Conservation (phyloP, 2,888 invertebrate genomes). For the Dascillus cervinus region DNA sequence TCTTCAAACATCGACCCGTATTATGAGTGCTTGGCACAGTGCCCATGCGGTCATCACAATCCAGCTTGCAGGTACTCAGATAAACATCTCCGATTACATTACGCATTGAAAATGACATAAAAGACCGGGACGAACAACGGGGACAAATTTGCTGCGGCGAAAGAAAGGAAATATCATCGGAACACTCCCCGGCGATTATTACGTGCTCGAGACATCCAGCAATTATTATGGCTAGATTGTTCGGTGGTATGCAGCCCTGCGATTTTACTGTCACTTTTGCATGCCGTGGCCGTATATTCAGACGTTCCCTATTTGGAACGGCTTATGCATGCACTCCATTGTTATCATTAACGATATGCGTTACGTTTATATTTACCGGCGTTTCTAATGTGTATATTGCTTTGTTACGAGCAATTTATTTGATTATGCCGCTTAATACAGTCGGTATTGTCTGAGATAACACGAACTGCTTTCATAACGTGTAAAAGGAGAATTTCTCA, state of each 20-base stretch:
- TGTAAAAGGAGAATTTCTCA: too few relatives aligned
- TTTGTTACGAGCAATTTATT: slow-evolving; percentile 41
- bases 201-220: too few relatives aligned
- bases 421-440: slow-evolving; percentile 36
- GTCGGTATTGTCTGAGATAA: too few relatives aligned
- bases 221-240: too few relatives aligned
- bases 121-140: slow-evolving; percentile 26
- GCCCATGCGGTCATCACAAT: slow-evolving; percentile 35
- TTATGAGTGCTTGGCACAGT: slow-evolving; percentile 33
- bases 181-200: too few relatives aligned
- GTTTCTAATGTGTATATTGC: slow-evolving; percentile 33
- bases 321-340: slow-evolving; percentile 27
- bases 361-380: slow-evolving; percentile 39
- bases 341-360: slow-evolving; percentile 29
- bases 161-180: slow-evolving; percentile 25
- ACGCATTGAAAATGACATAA: slow-evolving; percentile 33
- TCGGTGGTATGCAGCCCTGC: too few relatives aligned
- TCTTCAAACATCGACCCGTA: slow-evolving; percentile 35
- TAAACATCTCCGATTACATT: slow-evolving; percentile 41
- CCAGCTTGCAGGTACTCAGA: slow-evolving; percentile 23
- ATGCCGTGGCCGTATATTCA: too few relatives aligned
- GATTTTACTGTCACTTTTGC: too few relatives aligned
- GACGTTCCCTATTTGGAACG: slow-evolving; percentile 17
- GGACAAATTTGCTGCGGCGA: slow-evolving; percentile 41
- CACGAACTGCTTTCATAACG: too few relatives aligned